Base-by-base conservation (phyloP, 2,888 invertebrate species). In the Mechanitis mazaeus region DNA sequence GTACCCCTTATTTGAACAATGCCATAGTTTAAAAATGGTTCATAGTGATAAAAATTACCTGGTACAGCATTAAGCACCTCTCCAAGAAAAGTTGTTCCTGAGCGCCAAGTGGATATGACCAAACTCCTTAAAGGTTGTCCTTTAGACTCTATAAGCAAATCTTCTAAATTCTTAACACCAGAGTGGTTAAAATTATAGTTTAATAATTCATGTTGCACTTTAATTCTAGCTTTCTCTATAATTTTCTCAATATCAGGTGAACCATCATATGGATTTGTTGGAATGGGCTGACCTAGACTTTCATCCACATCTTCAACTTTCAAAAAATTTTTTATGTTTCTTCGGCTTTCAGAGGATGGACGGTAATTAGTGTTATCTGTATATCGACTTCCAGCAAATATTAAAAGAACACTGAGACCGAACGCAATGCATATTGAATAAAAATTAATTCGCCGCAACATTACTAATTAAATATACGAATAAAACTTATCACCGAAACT, bases 1-100 rank as follows among this genome's bases (percentile, higher is more conserved):
- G 94, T 92, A 7, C 94, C 94, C 72, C 96, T 92, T 63, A 96
- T 94, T 89, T 96, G 96, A 69, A 94, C 91, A 71, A 96, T 96
- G 65, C 94, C 95, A 84, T 94, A 95, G 76, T 95, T 94, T 64
- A 96, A 87, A 65, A 97, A 86, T 45, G 97, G 97, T 83, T 97
- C 97, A 78, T 97, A 97, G 80, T 97, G 96, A 85, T 97, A 97
- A 84, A 92, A 97, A 80, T 95, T 97, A 42, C 94, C 96, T 28
- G 97, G 96, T 79, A 96, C 93, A 35, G 96, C 92, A 80, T 95
- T 95, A 55, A 97, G 80, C 54, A 96, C 92, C 76, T 96, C 96
- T 59, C 96, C 97, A 58, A 97, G 91, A 80, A 97, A 97, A 45
- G 97, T 97, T 31, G 97, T 96, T 5, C 97, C 97, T 3, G 96